Conservation (phyloP, 2,113 vertebrate genomes). For the Colossoma macropomum region DNA sequence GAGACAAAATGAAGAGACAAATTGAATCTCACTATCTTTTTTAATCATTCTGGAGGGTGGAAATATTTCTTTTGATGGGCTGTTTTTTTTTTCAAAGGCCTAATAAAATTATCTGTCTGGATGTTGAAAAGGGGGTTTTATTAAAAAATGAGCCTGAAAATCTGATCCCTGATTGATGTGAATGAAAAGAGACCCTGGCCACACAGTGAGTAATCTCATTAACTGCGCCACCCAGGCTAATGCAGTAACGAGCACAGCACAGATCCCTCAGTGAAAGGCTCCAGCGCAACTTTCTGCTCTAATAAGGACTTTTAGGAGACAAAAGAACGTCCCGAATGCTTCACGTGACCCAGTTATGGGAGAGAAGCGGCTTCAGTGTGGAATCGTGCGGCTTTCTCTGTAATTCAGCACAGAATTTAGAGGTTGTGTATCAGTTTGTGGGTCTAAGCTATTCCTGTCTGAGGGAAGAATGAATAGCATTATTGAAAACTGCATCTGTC, state of each 20-base stretch:
- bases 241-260: slow-evolving; percentile 35
- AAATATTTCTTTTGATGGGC: slow-evolving; percentile 26
- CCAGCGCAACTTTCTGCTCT: slow-evolving; percentile 1
- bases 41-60: slow-evolving; percentile 37
- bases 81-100: slow-evolving; percentile 10
- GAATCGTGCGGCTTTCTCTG: background rate
- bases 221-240: slow-evolving; percentile 47
- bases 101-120: slow-evolving; percentile 46
- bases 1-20: slow-evolving; percentile 35
- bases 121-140: slow-evolving; percentile 38
- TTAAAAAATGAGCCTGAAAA: slow-evolving; percentile 44
- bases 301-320: slow-evolving; percentile 28
- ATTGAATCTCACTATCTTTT: slow-evolving; percentile 20
- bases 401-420: too few relatives aligned
- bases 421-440: too few relatives aligned
- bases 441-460: too few relatives aligned
- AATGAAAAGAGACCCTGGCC: slow-evolving; percentile 8
- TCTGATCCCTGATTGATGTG: slow-evolving; percentile 42
- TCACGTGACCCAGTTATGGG: background rate
- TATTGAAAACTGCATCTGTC: too few relatives aligned
- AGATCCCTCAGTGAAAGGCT: slow-evolving; percentile 1
- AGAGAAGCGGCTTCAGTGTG: background rate
- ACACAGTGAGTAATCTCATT: slow-evolving; percentile 51
- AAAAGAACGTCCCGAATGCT: background rate
- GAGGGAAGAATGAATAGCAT: too few relatives aligned